These are phyloP conservation scores for Morpho helenor DNA, from an alignment of 2,888 invertebrate species.

Conservation along the genomic window DNA sequence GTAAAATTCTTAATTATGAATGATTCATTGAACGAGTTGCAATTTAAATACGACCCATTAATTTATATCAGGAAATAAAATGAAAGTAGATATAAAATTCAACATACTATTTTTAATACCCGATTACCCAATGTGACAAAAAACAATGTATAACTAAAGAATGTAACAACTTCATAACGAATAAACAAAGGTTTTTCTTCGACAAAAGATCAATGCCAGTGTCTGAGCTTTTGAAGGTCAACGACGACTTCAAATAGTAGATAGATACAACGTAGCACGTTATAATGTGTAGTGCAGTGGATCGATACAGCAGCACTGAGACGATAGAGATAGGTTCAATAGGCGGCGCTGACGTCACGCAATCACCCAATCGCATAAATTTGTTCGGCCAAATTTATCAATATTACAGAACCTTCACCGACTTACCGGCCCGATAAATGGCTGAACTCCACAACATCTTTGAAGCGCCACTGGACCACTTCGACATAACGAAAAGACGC, in stretches of 20 bases:
- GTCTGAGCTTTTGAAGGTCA: slow-evolving; percentile 29
- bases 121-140: not conserved
- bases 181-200: slow-evolving; percentile 20
- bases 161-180: not conserved
- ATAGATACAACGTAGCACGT: slow-evolving; percentile 25
- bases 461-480: slow-evolving; percentile 36
- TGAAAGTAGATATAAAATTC: too few relatives aligned
- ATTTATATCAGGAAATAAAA: too few relatives aligned
- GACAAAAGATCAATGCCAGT: slow-evolving; percentile 33
- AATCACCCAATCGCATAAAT: slow-evolving; percentile 54
- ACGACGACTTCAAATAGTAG: slow-evolving; percentile 22
- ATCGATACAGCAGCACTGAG: slow-evolving; percentile 62
- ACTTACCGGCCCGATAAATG: slow-evolving; percentile 68
- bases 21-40: slow-evolving; percentile 34
- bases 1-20: slow-evolving; percentile 39
- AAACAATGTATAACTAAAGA: not conserved
- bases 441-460: slow-evolving; percentile 56
- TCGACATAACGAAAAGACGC: slow-evolving; percentile 41
- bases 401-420: slow-evolving; percentile 72
- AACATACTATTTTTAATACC: too few relatives aligned
- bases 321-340: slow-evolving; percentile 58
- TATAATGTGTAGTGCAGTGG: slow-evolving; percentile 54
- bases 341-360: slow-evolving; percentile 66
- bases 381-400: slow-evolving; percentile 60
- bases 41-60: slow-evolving; percentile 6